A percentile compares a stretch with the other conserved stretches of the same genome.
phyloP scores from a whole-genome alignment of 1,140 invertebrate species.

The Atta cephalotes region DNA sequence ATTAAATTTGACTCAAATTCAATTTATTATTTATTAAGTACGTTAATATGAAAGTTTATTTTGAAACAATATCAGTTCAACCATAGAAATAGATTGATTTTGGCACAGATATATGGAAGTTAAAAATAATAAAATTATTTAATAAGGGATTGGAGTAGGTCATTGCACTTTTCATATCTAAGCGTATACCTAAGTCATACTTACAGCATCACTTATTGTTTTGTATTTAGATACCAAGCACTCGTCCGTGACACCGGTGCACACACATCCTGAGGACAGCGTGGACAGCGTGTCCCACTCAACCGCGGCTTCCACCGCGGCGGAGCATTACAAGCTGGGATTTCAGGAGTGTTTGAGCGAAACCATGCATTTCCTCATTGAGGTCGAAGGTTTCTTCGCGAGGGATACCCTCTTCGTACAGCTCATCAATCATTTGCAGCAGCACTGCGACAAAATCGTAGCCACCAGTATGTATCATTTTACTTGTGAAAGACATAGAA shows the following conservation, averaged over 20 bases:
- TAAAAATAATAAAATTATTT: too few relatives aligned
- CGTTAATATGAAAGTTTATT: too few relatives aligned
- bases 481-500: background rate
- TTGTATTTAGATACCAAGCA: conserved; percentile 82
- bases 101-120: too few relatives aligned
- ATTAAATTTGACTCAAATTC: too few relatives aligned
- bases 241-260: conserved; percentile 77
- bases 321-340: conserved; percentile 91
- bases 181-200: too few relatives aligned
- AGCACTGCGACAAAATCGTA: conserved; percentile 91
- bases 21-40: too few relatives aligned
- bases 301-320: conserved; percentile 77
- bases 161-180: too few relatives aligned
- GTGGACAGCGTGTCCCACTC: conserved; percentile 84
- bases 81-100: too few relatives aligned
- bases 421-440: conserved; percentile 93
- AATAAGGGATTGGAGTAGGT: too few relatives aligned
- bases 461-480: conserved; percentile 85
- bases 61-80: too few relatives aligned
- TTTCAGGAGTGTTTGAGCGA: conserved; percentile 97
- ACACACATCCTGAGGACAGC: conserved; percentile 84
- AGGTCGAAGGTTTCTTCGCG: conserved; percentile 92
- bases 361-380: conserved; percentile 95
- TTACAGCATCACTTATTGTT: background rate
- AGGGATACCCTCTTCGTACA: conserved; percentile 93